Base-by-base conservation (phyloP, 2,113 vertebrate genomes). In the Ahaetulla prasina region DNA sequence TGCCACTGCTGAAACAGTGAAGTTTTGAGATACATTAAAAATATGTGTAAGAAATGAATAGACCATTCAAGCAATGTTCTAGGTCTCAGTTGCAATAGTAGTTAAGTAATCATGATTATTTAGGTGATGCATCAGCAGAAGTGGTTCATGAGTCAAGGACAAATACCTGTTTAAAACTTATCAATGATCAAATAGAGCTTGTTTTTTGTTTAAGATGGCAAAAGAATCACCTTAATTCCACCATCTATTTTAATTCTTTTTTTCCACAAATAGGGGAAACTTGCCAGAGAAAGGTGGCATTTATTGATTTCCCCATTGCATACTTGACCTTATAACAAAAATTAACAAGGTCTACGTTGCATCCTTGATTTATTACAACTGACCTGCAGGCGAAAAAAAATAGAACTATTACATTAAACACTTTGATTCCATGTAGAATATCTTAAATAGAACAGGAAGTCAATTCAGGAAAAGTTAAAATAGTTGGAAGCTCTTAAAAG, bases 281-380 rank as follows among this genome's bases (percentile, higher is more conserved):
- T 35, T 45, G 35, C 49, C 88, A 89, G 22, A 92, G 63, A 54
- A 23, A 22, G 57, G 47, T 30, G 80, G 88, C 20, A 94, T 95
- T 84, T 30, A 43, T 22, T 14, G 49, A 74, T 92, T 93, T 95
- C 49, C 94, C 93, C 92, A 11, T 18, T 92, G 35, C 91, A 9
- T 0, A 30, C 91, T 96, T 97, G 97, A 96, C 96, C 97, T 97
- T 93, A 98, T 96, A 98, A 98, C 93, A 94, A 97, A 96, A 96
- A 96, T 80, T 97, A 97, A 97, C 97, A 96, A 97, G 97, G 96
- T 96, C 96, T 97, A 96, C 96, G 96, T 98, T 91, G 96, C 97
- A 98, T 97, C 96, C 97, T 98, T 97, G 96, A 97, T 98, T 98
- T 98, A 98, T 98, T 98, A 98, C 97, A 98, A 97, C 97, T 97